Evolutionary conservation across 2,888 invertebrate species (phyloP).

Genomic region (Galeruca laticollis): DNA sequence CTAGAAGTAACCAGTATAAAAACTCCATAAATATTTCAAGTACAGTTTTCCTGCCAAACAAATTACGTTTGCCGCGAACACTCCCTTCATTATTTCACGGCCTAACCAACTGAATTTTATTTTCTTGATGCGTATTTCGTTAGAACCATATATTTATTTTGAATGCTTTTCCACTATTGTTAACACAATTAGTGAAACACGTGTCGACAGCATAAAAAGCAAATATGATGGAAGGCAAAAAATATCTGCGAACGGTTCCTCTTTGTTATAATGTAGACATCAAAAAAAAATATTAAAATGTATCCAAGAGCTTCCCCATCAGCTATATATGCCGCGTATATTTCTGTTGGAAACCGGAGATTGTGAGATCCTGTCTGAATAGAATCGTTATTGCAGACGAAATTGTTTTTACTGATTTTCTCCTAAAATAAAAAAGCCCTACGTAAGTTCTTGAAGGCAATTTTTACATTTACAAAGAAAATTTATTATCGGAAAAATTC

Average conservation of each 20-base stretch:
- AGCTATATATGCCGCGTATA: not conserved
- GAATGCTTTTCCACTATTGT: not conserved
- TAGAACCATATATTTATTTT: not conserved
- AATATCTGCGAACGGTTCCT: not conserved
- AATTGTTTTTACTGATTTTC: not conserved
- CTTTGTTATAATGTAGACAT: not conserved
- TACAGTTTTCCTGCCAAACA: no score
- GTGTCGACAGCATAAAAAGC: not conserved
- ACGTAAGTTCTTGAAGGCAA: no score
- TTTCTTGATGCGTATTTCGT: not conserved
- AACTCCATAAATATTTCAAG: no score
- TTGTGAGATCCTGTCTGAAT: not conserved
- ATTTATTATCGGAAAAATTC: no score
- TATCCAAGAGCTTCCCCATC: not conserved
- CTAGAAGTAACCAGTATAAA: no score
- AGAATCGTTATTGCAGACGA: not conserved
- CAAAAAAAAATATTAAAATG: not conserved
- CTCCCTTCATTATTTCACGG: no score
- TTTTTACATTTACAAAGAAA: no score
- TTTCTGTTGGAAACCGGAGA: conserved; percentile 5
- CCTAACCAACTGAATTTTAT: not conserved
- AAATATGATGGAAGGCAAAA: not conserved
- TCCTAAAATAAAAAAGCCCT: not conserved
- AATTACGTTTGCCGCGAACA: no score
- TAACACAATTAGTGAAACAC: conserved; percentile 4